Percentiles rank a stretch among this genome's conserved stretches.
Evolutionary conservation across 1,140 invertebrate species (phyloP).

Genomic region (Penaeus chinensis): DNA sequence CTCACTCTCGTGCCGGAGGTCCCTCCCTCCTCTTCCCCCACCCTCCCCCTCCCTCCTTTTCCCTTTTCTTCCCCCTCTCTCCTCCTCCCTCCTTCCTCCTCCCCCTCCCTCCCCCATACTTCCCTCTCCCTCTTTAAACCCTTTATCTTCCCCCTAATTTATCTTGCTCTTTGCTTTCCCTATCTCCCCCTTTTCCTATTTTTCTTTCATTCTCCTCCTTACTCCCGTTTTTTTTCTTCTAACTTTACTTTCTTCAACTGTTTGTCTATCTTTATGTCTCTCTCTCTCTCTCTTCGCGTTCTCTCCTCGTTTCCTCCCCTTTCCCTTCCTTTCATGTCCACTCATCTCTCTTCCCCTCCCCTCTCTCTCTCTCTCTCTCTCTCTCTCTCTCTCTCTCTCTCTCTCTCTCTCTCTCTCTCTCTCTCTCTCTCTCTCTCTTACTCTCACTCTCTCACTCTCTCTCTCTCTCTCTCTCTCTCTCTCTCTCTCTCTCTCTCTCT

Average conservation of each 20-base stretch:
- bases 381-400: neutral
- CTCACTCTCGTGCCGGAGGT: neutral
- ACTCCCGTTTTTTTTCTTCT: neutral
- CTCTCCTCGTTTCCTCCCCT: neutral
- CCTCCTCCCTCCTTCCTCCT: neutral
- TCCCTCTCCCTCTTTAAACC: no score
- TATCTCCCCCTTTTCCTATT: neutral
- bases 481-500: neutral
- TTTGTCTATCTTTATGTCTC: no score
- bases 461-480: neutral
- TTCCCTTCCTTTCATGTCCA: neutral
- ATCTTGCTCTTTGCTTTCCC: neutral
- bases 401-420: no score
- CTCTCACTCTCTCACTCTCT: neutral
- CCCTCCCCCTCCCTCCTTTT: neutral
- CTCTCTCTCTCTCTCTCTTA: neutral
- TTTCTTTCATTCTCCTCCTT: neutral
- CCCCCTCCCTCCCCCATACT: neutral
- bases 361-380: no score
- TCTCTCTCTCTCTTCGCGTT: no score
- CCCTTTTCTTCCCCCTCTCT: neutral
- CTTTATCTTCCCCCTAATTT: neutral
- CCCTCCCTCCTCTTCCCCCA: neutral
- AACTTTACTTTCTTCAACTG: neutral
- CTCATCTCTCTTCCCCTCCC: neutral